These are phyloP conservation scores for cat (Felis catus) DNA, from an alignment of 2,113 vertebrate species.

Conservation along the genomic window F.catus_Fca126_mat1.0 CM031411.1:99250501-99251000, in stretches of 20 bases:
- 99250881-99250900: too few species aligned
- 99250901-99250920: too few species aligned
- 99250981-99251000: too few species aligned
- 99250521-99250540: background rate
- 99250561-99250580: background rate
- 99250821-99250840: background rate
- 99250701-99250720: background rate
- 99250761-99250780: background rate
- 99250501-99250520: background rate
- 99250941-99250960: too few species aligned
- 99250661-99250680: background rate
- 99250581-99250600: background rate
- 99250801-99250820: background rate
- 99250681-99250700: background rate
- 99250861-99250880: too few species aligned
- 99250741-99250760: background rate
- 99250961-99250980: too few species aligned
- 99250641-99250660: conserved; percentile 21
- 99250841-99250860: background rate
- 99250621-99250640: background rate
- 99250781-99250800: background rate
- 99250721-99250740: background rate
- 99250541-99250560: background rate
- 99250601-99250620: background rate
- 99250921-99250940: too few species aligned